phyloP scores from a whole-genome alignment of 2,888 invertebrate species.

The Sceliomorpha sp. region DNA sequence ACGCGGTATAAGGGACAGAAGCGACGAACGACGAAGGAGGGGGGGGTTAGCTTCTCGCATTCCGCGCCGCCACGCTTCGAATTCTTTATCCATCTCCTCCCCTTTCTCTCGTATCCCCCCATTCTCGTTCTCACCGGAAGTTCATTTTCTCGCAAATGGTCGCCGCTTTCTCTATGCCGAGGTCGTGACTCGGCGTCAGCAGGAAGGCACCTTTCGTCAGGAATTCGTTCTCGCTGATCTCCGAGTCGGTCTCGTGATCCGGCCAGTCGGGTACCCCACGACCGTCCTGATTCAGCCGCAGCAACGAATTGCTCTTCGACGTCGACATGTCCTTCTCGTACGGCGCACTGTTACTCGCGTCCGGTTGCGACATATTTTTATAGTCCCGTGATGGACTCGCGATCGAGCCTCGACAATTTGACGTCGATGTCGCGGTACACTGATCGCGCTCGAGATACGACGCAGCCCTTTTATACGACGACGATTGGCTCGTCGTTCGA shows the following conservation, averaged over 20 bases:
- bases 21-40: constrained; percentile 37
- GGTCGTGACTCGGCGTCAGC: constrained; percentile 91
- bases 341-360: constrained; percentile 67
- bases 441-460: constrained; percentile 61
- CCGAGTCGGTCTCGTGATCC: constrained; percentile 88
- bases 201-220: constrained; percentile 91
- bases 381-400: constrained; percentile 60
- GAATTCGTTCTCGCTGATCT: constrained; percentile 88
- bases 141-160: constrained; percentile 94
- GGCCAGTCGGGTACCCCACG: constrained; percentile 81
- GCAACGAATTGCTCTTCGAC: constrained; percentile 73
- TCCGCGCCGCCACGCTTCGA: constrained; percentile 32
- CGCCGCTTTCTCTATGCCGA: constrained; percentile 92
- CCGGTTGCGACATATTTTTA: constrained; percentile 74
- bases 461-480: constrained; percentile 63
- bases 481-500: constrained; percentile 46
- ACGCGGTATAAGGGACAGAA: constrained; percentile 26
- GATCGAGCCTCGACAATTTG: constrained; percentile 48
- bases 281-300: constrained; percentile 70
- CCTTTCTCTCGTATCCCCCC: constrained; percentile 2
- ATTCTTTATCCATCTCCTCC: constrained; percentile 28
- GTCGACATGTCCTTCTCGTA: constrained; percentile 75
- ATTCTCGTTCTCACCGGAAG: constrained; percentile 81
- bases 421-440: constrained; percentile 63
- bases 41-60: too few relatives aligned